A percentile compares a stretch with the other conserved stretches of the same genome.
Evolutionary conservation across 2,797 vertebrate genomes (phyloP).

Genomic region (Mallotus villosus): DNA sequence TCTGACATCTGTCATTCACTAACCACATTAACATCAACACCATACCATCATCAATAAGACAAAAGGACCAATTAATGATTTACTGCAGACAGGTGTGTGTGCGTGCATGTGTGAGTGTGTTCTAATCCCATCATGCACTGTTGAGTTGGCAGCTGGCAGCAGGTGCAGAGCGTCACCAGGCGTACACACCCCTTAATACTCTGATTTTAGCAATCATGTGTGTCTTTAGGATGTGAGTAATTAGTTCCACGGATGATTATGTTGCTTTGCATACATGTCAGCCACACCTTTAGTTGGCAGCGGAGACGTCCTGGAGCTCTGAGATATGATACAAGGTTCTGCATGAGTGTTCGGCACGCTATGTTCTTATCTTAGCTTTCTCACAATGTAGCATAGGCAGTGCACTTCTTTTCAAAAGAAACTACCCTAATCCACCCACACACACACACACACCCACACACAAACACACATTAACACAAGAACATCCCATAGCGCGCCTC

Average conservation of each 20-base stretch:
- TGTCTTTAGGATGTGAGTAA: neutral
- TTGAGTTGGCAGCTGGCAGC: conserved; percentile 43
- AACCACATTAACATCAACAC: neutral
- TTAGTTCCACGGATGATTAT: too few relatives aligned
- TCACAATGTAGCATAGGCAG: neutral
- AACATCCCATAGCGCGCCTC: conserved; percentile 6
- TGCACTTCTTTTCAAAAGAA: neutral
- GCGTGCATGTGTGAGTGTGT: conserved; percentile 16
- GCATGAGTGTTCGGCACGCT: neutral
- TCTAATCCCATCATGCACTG: conserved; percentile 39
- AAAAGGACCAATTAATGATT: neutral
- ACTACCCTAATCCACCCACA: neutral
- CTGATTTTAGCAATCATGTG: neutral
- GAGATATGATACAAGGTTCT: neutral
- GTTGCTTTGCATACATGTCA: too few relatives aligned
- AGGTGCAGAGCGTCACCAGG: conserved; percentile 32
- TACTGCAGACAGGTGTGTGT: conserved; percentile 9
- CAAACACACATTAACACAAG: neutral
- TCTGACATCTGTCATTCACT: neutral
- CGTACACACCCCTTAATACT: neutral
- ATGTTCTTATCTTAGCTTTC: neutral
- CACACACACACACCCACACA: neutral
- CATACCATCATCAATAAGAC: too few relatives aligned
- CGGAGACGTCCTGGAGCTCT: neutral
- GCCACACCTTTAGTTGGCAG: neutral